These are phyloP conservation scores for Platygyra sinensis DNA, from an alignment of 64 coral and sea anemone species.

Conservation along the genomic window DNA sequence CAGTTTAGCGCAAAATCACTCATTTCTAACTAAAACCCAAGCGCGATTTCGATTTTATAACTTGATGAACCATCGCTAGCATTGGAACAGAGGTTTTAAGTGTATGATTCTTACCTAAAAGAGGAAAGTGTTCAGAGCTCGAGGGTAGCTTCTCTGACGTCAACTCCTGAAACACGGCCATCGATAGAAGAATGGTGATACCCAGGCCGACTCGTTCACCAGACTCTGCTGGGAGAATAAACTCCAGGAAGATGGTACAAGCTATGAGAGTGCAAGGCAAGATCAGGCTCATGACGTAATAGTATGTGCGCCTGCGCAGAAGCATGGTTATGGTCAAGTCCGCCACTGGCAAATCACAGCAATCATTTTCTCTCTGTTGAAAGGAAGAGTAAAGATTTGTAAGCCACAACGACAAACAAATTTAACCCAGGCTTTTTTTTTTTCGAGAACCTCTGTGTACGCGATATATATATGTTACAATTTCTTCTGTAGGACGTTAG, in stretches of 20 bases:
- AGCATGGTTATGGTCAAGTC: conserved; percentile 75
- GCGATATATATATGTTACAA: too few species aligned
- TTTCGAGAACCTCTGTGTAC: too few species aligned
- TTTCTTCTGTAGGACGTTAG: too few species aligned
- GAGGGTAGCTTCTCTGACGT: conserved; percentile 95
- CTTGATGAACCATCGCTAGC: too few species aligned
- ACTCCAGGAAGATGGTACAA: conserved; percentile 93
- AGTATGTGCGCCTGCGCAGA: conserved; percentile 81
- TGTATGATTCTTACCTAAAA: conserved; percentile 59
- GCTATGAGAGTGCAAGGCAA: conserved; percentile 89
- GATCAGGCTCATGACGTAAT: conserved; percentile 96
- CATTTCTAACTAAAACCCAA: too few species aligned
- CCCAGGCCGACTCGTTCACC: conserved; percentile 91
- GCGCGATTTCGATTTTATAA: too few species aligned
- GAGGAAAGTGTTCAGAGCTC: conserved; percentile 90
- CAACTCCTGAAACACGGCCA: conserved; percentile 93
- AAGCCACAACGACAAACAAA: too few species aligned
- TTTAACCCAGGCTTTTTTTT: too few species aligned
- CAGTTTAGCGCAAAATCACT: too few species aligned
- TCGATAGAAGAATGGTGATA: conserved; percentile 89
- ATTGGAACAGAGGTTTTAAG: too few species aligned
- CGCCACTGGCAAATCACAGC: conserved; percentile 52
- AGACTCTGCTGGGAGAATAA: conserved; percentile 94
- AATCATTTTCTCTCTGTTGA: conserved; percentile 60
- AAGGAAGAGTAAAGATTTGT: background rate